Evolutionary conservation across 1,140 invertebrate species (phyloP).

Genomic region (Zaprionus tsacasi): DNA sequence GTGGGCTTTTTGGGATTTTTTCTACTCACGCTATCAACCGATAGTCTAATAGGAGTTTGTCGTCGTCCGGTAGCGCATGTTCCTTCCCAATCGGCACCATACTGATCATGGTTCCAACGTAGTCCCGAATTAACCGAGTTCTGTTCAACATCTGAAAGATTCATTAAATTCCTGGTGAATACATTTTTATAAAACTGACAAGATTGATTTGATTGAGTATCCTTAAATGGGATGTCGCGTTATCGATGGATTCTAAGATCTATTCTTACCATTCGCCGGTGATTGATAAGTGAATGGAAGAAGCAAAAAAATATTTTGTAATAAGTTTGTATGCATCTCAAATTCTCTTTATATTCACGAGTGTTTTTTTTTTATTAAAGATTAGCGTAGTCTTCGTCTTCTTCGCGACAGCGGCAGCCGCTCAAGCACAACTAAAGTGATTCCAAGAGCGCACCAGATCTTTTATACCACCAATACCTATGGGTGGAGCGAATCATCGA

Average conservation of each 20-base stretch:
- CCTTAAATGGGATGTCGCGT: background rate
- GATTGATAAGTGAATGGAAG: conserved; percentile 64
- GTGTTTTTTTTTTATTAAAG: background rate
- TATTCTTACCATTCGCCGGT: conserved; percentile 53
- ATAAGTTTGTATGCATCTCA: conserved; percentile 45
- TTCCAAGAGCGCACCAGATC: conserved; percentile 37
- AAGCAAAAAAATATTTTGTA: conserved; percentile 64
- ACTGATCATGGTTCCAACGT: conserved; percentile 26
- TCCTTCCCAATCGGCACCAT: conserved; percentile 37
- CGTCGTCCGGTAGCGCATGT: conserved; percentile 25
- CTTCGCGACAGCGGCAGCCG: conserved; percentile 30
- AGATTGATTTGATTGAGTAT: background rate
- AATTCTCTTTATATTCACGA: background rate
- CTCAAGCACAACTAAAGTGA: conserved; percentile 55
- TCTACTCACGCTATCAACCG: conserved; percentile 27
- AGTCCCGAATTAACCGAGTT: background rate
- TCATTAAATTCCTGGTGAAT: background rate
- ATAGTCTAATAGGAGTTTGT: conserved; percentile 34
- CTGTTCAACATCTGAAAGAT: conserved; percentile 17
- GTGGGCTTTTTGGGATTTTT: background rate
- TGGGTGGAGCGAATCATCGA: conserved; percentile 17
- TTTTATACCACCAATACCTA: conserved; percentile 57
- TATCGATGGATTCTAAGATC: too few relatives aligned
- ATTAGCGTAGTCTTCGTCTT: background rate
- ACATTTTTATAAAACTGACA: background rate